Conservation (phyloP, 2,113 vertebrate species). For the Perca schrenkii region DNA sequence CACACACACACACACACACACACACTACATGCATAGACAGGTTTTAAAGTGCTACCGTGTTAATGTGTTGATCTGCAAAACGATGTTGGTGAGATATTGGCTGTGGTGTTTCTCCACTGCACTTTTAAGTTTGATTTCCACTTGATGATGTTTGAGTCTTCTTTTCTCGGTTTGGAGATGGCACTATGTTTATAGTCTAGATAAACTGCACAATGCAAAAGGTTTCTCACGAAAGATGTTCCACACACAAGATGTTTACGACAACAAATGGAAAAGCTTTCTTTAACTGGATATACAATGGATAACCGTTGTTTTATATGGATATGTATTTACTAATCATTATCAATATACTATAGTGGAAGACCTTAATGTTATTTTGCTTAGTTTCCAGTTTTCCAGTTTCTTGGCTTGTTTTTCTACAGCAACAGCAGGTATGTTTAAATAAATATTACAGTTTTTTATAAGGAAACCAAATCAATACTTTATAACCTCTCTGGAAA, state of each 20-base stretch:
- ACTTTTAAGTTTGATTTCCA: conserved; percentile 1
- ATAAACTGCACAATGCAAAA: neutral
- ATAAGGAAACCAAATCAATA: conserved; percentile 29
- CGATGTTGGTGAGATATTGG: neutral
- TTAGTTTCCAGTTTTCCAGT: neutral
- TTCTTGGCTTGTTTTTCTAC: neutral
- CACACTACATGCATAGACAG: neutral
- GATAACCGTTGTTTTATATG: neutral
- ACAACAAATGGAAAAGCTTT: neutral
- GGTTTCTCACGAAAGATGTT: neutral
- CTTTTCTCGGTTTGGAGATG: neutral
- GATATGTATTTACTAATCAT: neutral
- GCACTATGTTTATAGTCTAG: neutral
- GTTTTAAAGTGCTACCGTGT: neutral
- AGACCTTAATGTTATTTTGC: neutral
- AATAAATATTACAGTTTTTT: conserved; percentile 9
- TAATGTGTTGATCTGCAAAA: neutral
- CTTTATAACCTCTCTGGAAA: conserved; percentile 6
- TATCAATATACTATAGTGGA: neutral
- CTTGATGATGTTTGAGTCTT: neutral
- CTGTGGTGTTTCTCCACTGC: neutral
- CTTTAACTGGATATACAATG: too few species aligned
- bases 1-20: conserved; percentile 14
- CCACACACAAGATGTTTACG: neutral
- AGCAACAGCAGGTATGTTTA: neutral